phyloP scores from a whole-genome alignment of 2,113 vertebrate species.

The Engraulis encrasicolus region DNA sequence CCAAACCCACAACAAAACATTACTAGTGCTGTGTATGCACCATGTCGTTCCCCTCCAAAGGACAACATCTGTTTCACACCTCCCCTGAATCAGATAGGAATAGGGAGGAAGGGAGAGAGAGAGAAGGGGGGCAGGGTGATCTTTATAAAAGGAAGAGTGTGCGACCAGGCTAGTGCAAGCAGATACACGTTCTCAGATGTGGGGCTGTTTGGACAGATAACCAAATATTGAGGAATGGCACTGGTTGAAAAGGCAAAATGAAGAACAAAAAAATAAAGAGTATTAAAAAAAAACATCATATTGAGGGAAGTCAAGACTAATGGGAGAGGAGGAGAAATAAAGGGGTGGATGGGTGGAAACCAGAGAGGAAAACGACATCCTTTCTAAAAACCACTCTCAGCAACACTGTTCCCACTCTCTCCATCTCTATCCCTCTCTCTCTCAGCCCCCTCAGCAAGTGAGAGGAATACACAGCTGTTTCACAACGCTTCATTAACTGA shows the following conservation, averaged over 20 bases:
- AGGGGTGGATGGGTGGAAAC: background rate
- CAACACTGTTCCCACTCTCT: too few relatives aligned
- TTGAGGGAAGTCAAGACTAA: background rate
- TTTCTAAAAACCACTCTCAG: background rate
- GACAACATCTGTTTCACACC: background rate
- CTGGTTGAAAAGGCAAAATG: background rate
- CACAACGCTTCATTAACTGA: constrained; percentile 1
- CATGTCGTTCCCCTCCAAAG: background rate
- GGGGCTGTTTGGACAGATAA: background rate
- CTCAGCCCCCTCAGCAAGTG: background rate
- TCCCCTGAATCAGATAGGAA: background rate
- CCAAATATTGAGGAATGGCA: background rate
- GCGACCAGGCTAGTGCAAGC: background rate
- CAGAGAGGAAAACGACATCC: background rate
- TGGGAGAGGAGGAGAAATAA: background rate
- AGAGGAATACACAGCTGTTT: background rate
- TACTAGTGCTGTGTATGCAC: background rate
- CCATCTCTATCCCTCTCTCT: too few relatives aligned
- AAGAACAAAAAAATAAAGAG: background rate
- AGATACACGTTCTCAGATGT: background rate
- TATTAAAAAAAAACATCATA: too few relatives aligned
- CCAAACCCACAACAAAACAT: background rate
- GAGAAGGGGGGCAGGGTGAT: background rate
- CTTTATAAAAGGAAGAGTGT: background rate
- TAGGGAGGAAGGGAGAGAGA: background rate